Conservation (phyloP, 2,797 vertebrate species). For the Limnodromus scolopaceus region DNA sequence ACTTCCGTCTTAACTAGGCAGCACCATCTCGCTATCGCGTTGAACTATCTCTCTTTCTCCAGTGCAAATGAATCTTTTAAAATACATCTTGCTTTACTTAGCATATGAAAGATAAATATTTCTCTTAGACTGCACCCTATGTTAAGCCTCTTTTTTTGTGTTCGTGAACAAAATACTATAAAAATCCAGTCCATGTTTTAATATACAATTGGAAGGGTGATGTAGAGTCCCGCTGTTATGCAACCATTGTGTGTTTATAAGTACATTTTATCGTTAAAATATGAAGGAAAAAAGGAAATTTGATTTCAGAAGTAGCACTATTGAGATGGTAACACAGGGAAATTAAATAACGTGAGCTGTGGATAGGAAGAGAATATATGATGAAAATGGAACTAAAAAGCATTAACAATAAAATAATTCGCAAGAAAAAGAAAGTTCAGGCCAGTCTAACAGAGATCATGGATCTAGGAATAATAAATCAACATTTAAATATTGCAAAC, state of each 20-base stretch:
- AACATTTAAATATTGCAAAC: not conserved
- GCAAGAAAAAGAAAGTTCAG: not conserved
- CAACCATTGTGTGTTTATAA: not conserved
- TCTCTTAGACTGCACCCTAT: not conserved
- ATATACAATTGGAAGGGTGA: not conserved
- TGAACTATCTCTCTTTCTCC: not conserved
- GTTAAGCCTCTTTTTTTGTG: not conserved
- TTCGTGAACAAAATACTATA: not conserved
- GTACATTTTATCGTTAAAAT: not conserved
- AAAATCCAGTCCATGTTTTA: not conserved
- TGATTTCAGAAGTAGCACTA: slow-evolving; percentile 5
- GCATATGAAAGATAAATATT: slow-evolving; percentile 17
- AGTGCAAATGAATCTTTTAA: not conserved
- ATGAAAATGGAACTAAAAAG: not conserved
- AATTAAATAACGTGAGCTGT: not conserved
- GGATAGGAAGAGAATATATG: not conserved
- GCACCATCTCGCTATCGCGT: not conserved
- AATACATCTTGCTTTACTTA: slow-evolving; percentile 5
- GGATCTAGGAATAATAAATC: not conserved
- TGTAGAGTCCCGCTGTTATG: not conserved
- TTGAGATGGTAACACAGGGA: not conserved
- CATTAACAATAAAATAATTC: not conserved
- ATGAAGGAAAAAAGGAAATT: slow-evolving; percentile 27
- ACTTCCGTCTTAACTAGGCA: slow-evolving; percentile 26
- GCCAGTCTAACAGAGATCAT: not conserved